Evolutionary conservation across 2,797 vertebrate genomes (phyloP), one percentile per base, ranked within the genome.

Genomic region (Epinephelus awoara): DNA sequence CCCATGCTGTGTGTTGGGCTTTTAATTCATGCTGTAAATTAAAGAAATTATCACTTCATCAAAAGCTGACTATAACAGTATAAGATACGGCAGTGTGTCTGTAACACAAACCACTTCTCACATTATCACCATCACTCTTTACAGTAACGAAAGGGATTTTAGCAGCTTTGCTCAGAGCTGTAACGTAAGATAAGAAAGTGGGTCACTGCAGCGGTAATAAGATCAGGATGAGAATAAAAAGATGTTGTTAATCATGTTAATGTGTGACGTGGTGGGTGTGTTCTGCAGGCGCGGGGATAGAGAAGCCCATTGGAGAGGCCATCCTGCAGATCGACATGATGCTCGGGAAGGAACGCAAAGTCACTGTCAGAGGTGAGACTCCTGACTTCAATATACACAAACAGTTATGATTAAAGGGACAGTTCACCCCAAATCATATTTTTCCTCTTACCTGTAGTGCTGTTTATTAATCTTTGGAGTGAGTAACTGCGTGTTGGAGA

Each of bases 291-390:
- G 95, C 96, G 0, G 97, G 97, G 47, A 95, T 98, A 56, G 97
- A 98, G 70, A 96, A 97, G 83, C 95, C 97, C 0, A 97, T 99
- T 52, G 98, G 98, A 21, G 98, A 99, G 92, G 96, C 96, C 21
- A 91, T 97, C 71, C 95, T 99, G 89, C 98, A 99, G 93, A 93
- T 99, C 0, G 97, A 99, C 89, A 91, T 97, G 86, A 95, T 96
- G 87, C 97, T 97, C 6, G 96, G 87, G 95, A 97, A 69, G 94
- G 97, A 74, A 89, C 98, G 90, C 91, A 99, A 99, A 86, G 95
- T 99, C 90, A 95, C 88, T 0, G 94, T 99, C 89, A 97, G 96
- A 97, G 98, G 98, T 99, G 75, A 79, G 90, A 50, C 56, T 34
- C 18, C 25, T 2, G 3, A 11, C 3, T 23, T 40, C 15, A 29